Evolutionary conservation across 2,797 vertebrate species (phyloP).

Genomic region (Taeniopygia guttata): DNA sequence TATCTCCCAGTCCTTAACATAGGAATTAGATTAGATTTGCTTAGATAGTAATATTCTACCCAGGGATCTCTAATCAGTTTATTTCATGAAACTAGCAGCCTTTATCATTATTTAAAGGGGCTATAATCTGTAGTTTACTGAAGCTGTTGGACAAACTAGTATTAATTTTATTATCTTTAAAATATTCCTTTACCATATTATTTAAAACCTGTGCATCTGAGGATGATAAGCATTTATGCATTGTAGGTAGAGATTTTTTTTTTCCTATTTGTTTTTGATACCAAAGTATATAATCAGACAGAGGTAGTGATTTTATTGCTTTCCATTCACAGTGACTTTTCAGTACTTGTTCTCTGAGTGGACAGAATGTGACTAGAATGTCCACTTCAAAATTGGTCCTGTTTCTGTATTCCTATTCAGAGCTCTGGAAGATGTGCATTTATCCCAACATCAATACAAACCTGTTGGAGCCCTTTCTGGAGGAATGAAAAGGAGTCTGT

Average conservation of each 20-base stretch:
- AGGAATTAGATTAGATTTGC: background rate
- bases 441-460: constrained; percentile 62
- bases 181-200: background rate
- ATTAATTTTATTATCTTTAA: background rate
- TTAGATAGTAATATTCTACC: background rate
- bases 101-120: background rate
- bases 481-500: constrained; percentile 73
- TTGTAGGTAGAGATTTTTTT: background rate
- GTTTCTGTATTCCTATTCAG: background rate
- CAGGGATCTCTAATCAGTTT: background rate
- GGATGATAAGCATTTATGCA: background rate
- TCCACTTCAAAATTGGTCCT: background rate
- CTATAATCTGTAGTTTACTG: background rate
- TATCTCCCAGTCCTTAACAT: background rate
- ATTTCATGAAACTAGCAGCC: background rate
- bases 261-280: background rate
- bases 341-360: background rate
- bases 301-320: background rate
- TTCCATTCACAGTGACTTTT: background rate
- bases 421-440: constrained; percentile 64
- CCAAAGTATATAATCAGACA: background rate
- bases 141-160: rapidly evolving
- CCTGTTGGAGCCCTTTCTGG: constrained; percentile 62
- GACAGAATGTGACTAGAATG: background rate
- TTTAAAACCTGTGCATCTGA: background rate